A percentile compares a stretch with the other conserved stretches of the same genome.
phyloP scores from a whole-genome alignment of 2,113 vertebrate species.

The Vulpes vulpes region DNA sequence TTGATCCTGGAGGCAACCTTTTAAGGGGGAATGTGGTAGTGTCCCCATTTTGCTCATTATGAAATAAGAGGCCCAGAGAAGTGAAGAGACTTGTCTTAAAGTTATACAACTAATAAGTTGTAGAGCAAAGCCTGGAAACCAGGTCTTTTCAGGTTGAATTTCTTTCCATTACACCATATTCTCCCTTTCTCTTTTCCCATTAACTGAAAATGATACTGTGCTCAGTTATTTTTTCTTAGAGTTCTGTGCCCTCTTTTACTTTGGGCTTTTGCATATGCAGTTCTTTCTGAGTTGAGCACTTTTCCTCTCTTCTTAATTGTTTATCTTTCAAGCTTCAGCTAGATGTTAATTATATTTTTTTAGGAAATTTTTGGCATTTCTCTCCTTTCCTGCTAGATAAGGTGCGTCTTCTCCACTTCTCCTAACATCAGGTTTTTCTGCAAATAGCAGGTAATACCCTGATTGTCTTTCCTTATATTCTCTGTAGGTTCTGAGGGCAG shows the following conservation, averaged over 20 bases:
- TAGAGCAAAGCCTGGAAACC: slow-evolving; percentile 18
- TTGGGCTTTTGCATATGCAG: not conserved
- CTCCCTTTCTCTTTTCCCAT: slow-evolving; percentile 31
- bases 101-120: not conserved
- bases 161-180: slow-evolving; percentile 55
- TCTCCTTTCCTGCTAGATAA: slow-evolving; percentile 26
- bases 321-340: slow-evolving; percentile 31
- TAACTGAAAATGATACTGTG: slow-evolving; percentile 49
- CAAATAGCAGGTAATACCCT: not conserved
- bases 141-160: slow-evolving; percentile 59
- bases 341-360: not conserved
- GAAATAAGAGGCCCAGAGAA: not conserved
- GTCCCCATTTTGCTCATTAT: not conserved
- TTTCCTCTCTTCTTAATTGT: not conserved
- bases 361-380: slow-evolving; percentile 14
- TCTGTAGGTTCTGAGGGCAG: slow-evolving; percentile 27
- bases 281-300: not conserved
- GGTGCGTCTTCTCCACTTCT: not conserved
- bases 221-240: not conserved
- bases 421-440: not conserved
- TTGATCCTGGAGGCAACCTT: not conserved
- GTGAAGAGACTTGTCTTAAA: slow-evolving; percentile 36
- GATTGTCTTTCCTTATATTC: not conserved
- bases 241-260: not conserved
- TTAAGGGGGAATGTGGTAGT: not conserved